Base-by-base conservation (phyloP, 2,888 invertebrate species). In the Proisotoma minuta region DNA sequence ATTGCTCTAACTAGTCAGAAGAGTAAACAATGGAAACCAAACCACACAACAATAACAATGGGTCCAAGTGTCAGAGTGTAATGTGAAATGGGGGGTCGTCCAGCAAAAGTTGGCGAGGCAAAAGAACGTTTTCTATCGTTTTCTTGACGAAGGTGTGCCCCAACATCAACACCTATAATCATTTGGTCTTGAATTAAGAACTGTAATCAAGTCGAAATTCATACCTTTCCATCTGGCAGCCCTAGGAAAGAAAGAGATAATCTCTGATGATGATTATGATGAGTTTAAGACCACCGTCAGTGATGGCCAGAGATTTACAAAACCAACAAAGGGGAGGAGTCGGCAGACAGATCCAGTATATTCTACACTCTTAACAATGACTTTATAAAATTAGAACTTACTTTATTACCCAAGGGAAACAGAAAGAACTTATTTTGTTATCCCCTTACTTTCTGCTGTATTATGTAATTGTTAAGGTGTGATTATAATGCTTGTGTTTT, bases 151-250 rank as follows among this genome's bases (percentile, higher is more conserved):
- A 69, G 70, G 71, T 70, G 69, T 73, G 70, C 68, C 58, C 63
- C 43, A 65, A 71, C 69, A 70, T 73, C 72, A 73, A 73, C 73
- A 73, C 73, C 73, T 73, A 71, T 73, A 73, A 73, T 73, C 73
- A 73, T 71, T 71, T 69, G 62, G 70, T 73, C 69, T 69, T 68
- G 70, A 72, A 73, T 73, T 73, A 73, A 73, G 69, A 63, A 73
- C 71, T 73, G 70, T 69, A 73, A 73, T 73, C 73, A 73, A 65
- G 60, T 67, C 62, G 69, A 70, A 65, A 68, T 69, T 72, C 68
- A 64, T 69, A 60, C 66, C 60, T 68, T 60, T 22, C 18, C 18
- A 50, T n/a, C 8, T 8, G 23, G 5, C 22, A 20, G 8, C 24
- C 20, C 50, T n/a, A 50, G 50, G 8, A n/a, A 24, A 50, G 5